These are phyloP conservation scores for Neodiprion pinetum DNA, from an alignment of 1,140 invertebrate species.

Conservation along the genomic window DNA sequence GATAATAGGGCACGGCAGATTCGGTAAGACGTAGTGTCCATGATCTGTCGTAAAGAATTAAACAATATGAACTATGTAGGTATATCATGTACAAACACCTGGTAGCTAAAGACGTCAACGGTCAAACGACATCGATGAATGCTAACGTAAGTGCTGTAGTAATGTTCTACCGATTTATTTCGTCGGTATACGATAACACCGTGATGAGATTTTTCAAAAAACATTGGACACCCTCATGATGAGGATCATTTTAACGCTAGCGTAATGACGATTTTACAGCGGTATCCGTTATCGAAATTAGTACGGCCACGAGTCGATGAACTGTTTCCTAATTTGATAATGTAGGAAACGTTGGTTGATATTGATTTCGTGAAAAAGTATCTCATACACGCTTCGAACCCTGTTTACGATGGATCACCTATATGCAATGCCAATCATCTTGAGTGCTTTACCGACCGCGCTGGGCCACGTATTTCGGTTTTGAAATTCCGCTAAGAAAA, in stretches of 20 bases:
- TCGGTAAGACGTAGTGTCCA: too few relatives aligned
- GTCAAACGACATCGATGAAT: slow-evolving; percentile 12
- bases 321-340: too few relatives aligned
- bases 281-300: too few relatives aligned
- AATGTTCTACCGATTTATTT: not conserved
- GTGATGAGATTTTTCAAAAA: not conserved
- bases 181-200: not conserved
- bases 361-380: too few relatives aligned
- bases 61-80: too few relatives aligned
- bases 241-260: not conserved
- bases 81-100: too few relatives aligned
- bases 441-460: slow-evolving; percentile 65
- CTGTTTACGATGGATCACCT: too few relatives aligned
- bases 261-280: not conserved
- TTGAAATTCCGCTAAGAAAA: not conserved
- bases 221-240: not conserved
- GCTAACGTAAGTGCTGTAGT: not conserved
- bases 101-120: slow-evolving; percentile 2
- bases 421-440: slow-evolving; percentile 68
- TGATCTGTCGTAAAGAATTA: too few relatives aligned
- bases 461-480: not conserved
- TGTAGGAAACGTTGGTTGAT: too few relatives aligned
- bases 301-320: too few relatives aligned
- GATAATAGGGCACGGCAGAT: too few relatives aligned
- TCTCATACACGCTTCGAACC: too few relatives aligned